Evolutionary conservation across 53 echinoderm and acorn worm species (phyloP).

Genomic region (Luidia sarsii): DNA sequence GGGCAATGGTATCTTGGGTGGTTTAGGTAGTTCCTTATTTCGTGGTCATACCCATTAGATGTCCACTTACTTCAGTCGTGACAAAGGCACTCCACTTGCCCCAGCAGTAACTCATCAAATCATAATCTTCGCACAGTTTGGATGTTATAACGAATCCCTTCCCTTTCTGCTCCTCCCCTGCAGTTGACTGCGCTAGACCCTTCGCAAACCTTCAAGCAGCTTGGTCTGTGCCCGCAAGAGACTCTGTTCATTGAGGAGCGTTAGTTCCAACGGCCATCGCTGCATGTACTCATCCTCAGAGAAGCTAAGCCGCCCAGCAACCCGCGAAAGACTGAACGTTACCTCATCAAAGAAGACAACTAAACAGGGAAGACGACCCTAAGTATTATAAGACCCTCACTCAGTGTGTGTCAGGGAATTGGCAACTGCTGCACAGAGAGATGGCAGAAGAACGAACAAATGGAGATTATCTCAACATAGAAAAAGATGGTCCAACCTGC

Average conservation of each 20-base stretch:
- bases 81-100: neutral
- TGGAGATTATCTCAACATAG: too few relatives aligned
- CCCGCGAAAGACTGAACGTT: neutral
- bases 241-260: constrained; percentile 94
- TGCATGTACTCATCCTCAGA: constrained; percentile 1
- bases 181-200: constrained; percentile 80
- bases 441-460: too few relatives aligned
- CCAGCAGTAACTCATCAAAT: neutral
- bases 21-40: too few relatives aligned
- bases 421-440: too few relatives aligned
- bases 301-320: neutral
- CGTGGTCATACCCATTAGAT: too few relatives aligned
- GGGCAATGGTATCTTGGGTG: too few relatives aligned
- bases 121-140: neutral
- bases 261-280: neutral
- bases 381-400: too few relatives aligned
- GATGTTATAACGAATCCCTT: neutral
- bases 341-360: neutral
- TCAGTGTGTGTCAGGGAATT: too few relatives aligned
- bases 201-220: constrained; percentile 69
- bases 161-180: constrained; percentile 1
- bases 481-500: too few relatives aligned
- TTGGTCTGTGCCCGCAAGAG: constrained; percentile 88
- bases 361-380: too few relatives aligned
- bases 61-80: too few relatives aligned